These are phyloP conservation scores for Netelia virgata DNA, from an alignment of 2,888 invertebrate species.

Conservation along the genomic window DNA sequence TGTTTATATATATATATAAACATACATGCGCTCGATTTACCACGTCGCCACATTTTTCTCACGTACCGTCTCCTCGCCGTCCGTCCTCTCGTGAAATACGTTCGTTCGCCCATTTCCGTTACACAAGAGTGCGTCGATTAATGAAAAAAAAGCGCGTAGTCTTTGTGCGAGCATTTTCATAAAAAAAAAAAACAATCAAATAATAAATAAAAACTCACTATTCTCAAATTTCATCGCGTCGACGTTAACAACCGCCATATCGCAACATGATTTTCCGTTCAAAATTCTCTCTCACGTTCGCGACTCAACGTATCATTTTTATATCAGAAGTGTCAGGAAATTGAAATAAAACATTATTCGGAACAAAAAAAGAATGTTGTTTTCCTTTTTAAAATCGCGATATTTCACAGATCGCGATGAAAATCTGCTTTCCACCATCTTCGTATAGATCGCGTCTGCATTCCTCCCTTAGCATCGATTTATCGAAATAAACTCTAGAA, in stretches of 20 bases:
- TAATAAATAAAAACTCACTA: too few species aligned
- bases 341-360: conserved; percentile 11
- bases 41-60: conserved; percentile 49
- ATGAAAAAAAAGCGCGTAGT: too few species aligned
- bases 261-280: conserved; percentile 23
- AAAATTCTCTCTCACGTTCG: not conserved
- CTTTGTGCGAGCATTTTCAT: conserved; percentile 4
- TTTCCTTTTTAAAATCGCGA: too few species aligned
- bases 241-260: too few species aligned
- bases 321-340: not conserved
- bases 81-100: conserved; percentile 2
- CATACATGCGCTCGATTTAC: conserved; percentile 34
- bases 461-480: too few species aligned
- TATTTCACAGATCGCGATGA: too few species aligned
- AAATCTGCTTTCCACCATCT: too few species aligned
- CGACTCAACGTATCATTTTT: not conserved
- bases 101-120: conserved; percentile 20
- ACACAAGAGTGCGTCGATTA: conserved; percentile 5
- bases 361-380: too few species aligned
- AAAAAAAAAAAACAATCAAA: not conserved
- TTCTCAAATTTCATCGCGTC: too few species aligned
- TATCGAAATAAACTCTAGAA: too few species aligned
- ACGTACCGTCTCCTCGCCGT: conserved; percentile 32
- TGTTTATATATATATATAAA: not conserved
- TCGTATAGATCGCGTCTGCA: too few species aligned